These are phyloP conservation scores for Parus major DNA, from an alignment of 2,113 vertebrate species.

Conservation along the genomic window DNA sequence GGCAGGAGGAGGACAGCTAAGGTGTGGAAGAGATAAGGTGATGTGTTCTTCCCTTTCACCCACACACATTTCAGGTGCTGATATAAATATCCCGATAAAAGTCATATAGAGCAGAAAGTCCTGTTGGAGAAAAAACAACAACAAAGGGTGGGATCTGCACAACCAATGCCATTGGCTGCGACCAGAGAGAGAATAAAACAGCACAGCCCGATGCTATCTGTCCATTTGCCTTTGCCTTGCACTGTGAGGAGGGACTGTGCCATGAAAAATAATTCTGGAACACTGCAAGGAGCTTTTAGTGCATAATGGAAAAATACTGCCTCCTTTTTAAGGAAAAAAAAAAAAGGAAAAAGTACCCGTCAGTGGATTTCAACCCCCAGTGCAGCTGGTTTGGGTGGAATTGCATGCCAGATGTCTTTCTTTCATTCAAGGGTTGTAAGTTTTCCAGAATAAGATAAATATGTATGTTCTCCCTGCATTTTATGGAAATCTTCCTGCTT, in stretches of 20 bases:
- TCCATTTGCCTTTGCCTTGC: neutral
- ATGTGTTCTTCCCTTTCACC: neutral
- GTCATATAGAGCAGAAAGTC: neutral
- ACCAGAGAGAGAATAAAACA: neutral
- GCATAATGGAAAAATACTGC: neutral
- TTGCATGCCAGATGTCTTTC: neutral
- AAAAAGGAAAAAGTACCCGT: neutral
- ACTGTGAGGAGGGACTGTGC: neutral
- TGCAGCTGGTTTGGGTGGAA: conserved; percentile 1
- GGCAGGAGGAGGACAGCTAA: neutral
- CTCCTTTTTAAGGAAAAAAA: neutral
- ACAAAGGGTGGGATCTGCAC: neutral
- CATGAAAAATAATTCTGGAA: neutral
- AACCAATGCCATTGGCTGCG: fast-evolving
- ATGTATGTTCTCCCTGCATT: neutral
- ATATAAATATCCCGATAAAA: neutral
- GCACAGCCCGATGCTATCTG: neutral
- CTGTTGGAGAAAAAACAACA: neutral
- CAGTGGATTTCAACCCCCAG: neutral
- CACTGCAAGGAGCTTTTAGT: neutral
- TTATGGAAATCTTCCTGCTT: neutral
- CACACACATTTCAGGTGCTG: neutral
- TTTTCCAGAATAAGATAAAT: conserved; percentile 32
- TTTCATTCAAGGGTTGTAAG: neutral
- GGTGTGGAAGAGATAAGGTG: neutral